Conservation (phyloP, 2,888 invertebrate genomes). For the Lasioglossum morio region DNA sequence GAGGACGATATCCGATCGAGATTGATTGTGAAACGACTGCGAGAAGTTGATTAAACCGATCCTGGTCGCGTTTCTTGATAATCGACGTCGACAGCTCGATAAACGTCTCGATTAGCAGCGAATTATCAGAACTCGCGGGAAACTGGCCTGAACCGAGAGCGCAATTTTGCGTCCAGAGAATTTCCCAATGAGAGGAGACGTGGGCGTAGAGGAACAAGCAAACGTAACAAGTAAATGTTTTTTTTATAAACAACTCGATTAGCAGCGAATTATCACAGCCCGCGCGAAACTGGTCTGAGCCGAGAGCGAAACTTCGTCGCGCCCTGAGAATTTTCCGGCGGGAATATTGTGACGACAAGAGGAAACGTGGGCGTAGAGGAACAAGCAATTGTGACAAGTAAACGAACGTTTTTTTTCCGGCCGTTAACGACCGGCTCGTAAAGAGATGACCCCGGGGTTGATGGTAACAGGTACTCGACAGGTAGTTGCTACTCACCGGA, state of each 20-base stretch:
- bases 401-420: conserved; percentile 11
- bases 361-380: background rate
- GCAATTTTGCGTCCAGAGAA: background rate
- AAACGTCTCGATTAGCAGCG: too few relatives aligned
- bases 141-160: background rate
- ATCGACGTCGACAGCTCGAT: background rate
- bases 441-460: background rate
- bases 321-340: background rate
- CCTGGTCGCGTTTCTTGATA: background rate
- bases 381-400: conserved; percentile 2
- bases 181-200: background rate
- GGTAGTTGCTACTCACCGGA: conserved; percentile 55
- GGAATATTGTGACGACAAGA: background rate
- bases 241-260: too few relatives aligned
- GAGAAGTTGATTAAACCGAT: background rate
- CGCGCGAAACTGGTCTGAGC: background rate
- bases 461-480: conserved; percentile 2
- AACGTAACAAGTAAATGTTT: background rate
- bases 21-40: conserved; percentile 22
- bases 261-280: background rate
- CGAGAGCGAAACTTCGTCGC: background rate
- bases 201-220: too few relatives aligned
- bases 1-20: conserved; percentile 9
- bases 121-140: background rate
- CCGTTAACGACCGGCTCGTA: background rate